Base-by-base conservation (phyloP, 1,140 invertebrate genomes). In the Pseudoatta argentina region DNA sequence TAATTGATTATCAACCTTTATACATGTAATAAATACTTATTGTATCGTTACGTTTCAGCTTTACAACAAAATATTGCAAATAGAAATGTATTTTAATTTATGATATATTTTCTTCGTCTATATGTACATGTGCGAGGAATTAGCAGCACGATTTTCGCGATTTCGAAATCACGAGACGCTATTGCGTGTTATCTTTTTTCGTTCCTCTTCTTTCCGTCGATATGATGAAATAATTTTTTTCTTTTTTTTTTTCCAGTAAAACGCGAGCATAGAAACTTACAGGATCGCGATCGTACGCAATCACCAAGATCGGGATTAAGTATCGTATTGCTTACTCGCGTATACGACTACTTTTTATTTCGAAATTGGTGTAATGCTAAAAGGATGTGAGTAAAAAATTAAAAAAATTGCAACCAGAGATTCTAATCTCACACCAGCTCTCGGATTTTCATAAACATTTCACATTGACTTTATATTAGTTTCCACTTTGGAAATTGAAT, bases 161-260 rank as follows among this genome's bases (percentile, higher is more conserved):
- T 18, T 88, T 82, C 78, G 55, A 85, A 88, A 85, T 90, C 27
- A 64, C 67, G 48, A 39, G 16, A 39, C 57, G 64, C 63, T 77
- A 59, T 75, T 81, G 30, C 18, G 12, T 18, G 34, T 24, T 77
- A 24, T 82, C 21, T 48, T 53, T 67, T 81, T 53, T 27, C 6
- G 10, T n/a, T 53, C 18, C 30, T 18, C 16, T 27, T 39, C 7
- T 12, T 48, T 34, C 53, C 34, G 2, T 14, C 18, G 21, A 61
- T 7, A n/a, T n/a, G 30, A 81, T 27, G 34, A 59, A 55, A 59
- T 76, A 18, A 51, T 24, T 44, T 61, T 44, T 67, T 67, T 5
- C n/a, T n/a, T 5, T 39, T 39, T 30, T 30, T 44, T 44, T 1
- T 8, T 1, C 8, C 39, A 34, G 27, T 18, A 27, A 44, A 61